Evolutionary conservation across 2,797 vertebrate genomes (phyloP), one percentile per base, ranked within the genome.

Genomic region (Galagoides demidoff): DNA sequence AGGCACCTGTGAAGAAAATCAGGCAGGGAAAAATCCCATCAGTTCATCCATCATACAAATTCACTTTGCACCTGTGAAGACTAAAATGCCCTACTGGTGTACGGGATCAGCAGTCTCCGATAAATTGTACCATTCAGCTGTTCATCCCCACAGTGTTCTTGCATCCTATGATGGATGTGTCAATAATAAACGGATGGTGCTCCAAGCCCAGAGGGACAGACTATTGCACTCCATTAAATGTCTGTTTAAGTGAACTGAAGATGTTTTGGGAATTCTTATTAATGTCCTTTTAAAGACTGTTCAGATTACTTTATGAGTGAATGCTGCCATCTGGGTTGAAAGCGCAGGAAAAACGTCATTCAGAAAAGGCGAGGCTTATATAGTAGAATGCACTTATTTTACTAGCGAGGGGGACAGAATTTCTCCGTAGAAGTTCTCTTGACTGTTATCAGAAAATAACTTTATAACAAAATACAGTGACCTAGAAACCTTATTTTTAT

Each of bases 291-390:
- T 83, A 77, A 92, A 78, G 45, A n/a, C 8, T 57, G 25, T 70
- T 87, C 66, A 82, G 57, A 34, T 89, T 57, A 73, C 20, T 79
- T 93, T 85, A 68, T 64, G 70, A 93, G 92, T 90, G 39, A 68
- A 70, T 77, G 59, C 7, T 59, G 17, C 81, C 49, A 39, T 89
- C 10, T 92, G 7, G 7, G 39, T 93, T 14, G 88, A 93, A 90
- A 57, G 25, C 13, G 76, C 11, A 57, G 43, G 68, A 64, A 79
- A 81, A 81, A 90, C 43, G 6, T 19, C 37, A 66, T 83, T 73
- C 64, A 85, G 61, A 91, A 82, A 86, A 85, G 49, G 34, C 37
- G 9, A 61, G 83, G 5, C 14, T 79, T 78, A 14, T 16, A 39
- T 52, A 23, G 63, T 61, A 84, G 27, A 45, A 79, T 31, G 27